Evolutionary conservation across 1,140 invertebrate genomes (phyloP).

Genomic region (Adelges cooleyi): DNA sequence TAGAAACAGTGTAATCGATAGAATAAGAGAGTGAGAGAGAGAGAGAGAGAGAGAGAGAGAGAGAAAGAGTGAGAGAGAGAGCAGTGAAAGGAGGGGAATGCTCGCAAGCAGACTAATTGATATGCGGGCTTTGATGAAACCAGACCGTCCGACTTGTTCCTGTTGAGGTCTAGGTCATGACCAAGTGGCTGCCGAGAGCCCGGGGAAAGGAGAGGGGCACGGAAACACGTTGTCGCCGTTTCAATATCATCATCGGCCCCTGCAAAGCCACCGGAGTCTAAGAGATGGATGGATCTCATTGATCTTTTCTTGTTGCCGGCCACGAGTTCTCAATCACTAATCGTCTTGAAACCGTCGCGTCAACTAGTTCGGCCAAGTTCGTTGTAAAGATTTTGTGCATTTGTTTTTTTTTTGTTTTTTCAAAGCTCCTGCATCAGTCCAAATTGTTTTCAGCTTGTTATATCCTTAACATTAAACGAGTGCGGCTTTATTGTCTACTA

Average conservation of each 20-base stretch:
- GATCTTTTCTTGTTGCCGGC: conserved; percentile 25
- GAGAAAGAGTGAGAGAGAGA: background rate
- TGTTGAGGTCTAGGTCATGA: conserved; percentile 29
- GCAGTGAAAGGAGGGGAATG: background rate
- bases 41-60: background rate
- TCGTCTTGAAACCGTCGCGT: conserved; percentile 26
- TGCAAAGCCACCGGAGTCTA: background rate
- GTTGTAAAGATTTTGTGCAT: background rate
- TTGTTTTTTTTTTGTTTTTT: too few relatives aligned
- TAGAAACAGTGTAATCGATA: background rate
- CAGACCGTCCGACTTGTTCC: conserved; percentile 27
- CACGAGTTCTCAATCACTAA: conserved; percentile 17
- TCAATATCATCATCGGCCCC: conserved; percentile 17
- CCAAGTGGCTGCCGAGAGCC: conserved; percentile 12
- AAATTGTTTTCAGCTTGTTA: too few relatives aligned
- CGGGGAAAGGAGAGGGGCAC: conserved; percentile 2
- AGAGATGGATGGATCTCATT: conserved; percentile 23
- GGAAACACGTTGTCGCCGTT: conserved; percentile 26
- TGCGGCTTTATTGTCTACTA: too few relatives aligned
- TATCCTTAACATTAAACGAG: too few relatives aligned
- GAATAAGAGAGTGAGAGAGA: too few relatives aligned
- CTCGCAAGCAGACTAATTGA: conserved; percentile 12
- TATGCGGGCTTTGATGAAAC: conserved; percentile 28
- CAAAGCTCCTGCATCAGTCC: too few relatives aligned
- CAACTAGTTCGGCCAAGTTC: conserved; percentile 15